Evolutionary conservation across 2,888 invertebrate species (phyloP), one percentile per base, ranked within the genome.

Genomic region (Pachymerium ferrugineum): DNA sequence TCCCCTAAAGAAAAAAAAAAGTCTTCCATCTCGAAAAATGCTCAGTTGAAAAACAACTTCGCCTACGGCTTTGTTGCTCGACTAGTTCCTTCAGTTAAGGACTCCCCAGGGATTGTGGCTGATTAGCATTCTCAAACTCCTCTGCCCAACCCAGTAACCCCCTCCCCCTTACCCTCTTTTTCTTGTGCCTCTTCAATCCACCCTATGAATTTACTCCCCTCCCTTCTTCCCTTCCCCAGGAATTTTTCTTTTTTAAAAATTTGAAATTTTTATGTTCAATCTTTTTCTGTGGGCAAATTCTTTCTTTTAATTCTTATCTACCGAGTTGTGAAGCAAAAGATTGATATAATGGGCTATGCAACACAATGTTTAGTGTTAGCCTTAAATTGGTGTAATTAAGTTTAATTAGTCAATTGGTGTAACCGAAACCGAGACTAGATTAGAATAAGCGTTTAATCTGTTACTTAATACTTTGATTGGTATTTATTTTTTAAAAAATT

Each of bases 221-320:
- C 72, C 74, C 76, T 72, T 62, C 77, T 71, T 74, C 69, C 74
- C 75, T 74, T 33, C 72, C 76, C 76, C 75, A 73, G 72, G 74
- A 74, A 73, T 70, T 72, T 75, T 76, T 75, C 74, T 76, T 75
- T 54, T 75, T 72, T 54, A 54, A 54, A 54, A 54, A 22, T 54
- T n/a, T n/a, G 47, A 47, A 47, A 47, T 47, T 47, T 47, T n/a
- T 47, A 16, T 70, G 6, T 54, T 54, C 16, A 22, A 6, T 47
- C 16, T 47, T 47, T n/a, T 47, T n/a, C 19, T n/a, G n/a, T 47
- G n/a, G 47, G 22, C 19, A 54, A 54, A 54, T 54, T 47, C 47
- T 47, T 47, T 19, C n/a, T 16, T 1, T 47, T 47, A 35, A 35
- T 35, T 35, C 12, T 35, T 35, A 35, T 35, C 35, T 35, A n/a